Percentiles rank a stretch among this genome's conserved stretches.
Evolutionary conservation across 2,113 vertebrate genomes (phyloP).

Genomic region (Siniperca chuatsi): DNA sequence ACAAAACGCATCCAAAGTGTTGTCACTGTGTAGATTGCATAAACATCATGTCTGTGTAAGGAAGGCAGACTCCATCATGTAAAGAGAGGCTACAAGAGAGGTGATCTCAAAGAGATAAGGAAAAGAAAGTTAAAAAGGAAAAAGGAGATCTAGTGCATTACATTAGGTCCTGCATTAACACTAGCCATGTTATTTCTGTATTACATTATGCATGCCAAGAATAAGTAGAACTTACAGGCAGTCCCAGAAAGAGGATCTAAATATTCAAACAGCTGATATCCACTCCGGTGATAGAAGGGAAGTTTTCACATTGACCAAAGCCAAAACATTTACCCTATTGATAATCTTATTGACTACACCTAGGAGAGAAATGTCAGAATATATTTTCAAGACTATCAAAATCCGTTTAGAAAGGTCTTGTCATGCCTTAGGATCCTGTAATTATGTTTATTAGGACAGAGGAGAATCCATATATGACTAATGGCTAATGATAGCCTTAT

Average conservation of each 20-base stretch:
- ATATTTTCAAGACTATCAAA: constrained; percentile 86
- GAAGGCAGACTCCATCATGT: constrained; percentile 95
- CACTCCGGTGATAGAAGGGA: constrained; percentile 95
- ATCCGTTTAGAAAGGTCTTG: constrained; percentile 82
- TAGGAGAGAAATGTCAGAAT: constrained; percentile 82
- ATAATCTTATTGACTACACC: constrained; percentile 78
- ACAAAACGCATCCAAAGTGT: constrained; percentile 87
- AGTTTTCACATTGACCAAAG: constrained; percentile 96
- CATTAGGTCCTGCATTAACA: constrained; percentile 96
- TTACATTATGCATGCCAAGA: constrained; percentile 98
- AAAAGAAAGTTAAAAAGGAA: constrained; percentile 89
- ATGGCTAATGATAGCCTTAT: constrained; percentile 89
- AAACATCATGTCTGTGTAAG: constrained; percentile 92
- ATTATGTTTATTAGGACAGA: constrained; percentile 93
- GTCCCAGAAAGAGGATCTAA: constrained; percentile 84
- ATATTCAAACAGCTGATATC: constrained; percentile 94
- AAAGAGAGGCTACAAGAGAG: constrained; percentile 84
- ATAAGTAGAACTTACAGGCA: constrained; percentile 88
- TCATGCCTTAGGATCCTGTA: constrained; percentile 92
- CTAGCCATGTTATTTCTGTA: constrained; percentile 91
- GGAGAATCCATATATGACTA: constrained; percentile 89
- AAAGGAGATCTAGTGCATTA: constrained; percentile 93
- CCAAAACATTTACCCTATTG: constrained; percentile 79
- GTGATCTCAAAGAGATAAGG: constrained; percentile 80
- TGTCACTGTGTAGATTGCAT: constrained; percentile 95